Evolutionary conservation across 2,888 invertebrate species (phyloP), one percentile per base, ranked within the genome.

Genomic region (Macrosoma leucophasiata): DNA sequence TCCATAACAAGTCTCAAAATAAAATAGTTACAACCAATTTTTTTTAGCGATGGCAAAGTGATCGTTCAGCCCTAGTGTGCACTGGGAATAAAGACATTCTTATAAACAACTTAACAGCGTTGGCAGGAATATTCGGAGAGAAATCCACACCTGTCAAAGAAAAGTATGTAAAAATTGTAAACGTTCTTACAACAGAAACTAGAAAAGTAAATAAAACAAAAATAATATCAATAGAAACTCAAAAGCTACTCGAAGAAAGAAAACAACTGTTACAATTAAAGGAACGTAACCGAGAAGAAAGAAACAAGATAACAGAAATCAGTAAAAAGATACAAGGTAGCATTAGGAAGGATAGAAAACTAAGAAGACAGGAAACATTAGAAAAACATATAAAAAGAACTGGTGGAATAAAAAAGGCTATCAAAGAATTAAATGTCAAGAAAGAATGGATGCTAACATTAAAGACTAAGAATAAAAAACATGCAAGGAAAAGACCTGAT

Each of bases 311-410:
- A 24, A 2, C 36, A 10, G 40, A 43, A 39, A 9, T 48, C 27
- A 48, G 47, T 25, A 52, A 52, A 46, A 34, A 31, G n/a, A 48
- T 48, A 2, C 44, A 29, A 11, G 19, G 41, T 37, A 10, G 33
- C 2, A 19, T 49, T 5, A 43, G 43, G 15, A 46, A 46, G 27
- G 43, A 48, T 3, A 36, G 36, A n/a, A 44, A 46, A 34, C 13
- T 2, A 10, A 42, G 34, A 37, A 40, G 46, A 13, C n/a, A 5
- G 14, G 31, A 27, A n/a, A 50, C 40, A 24, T 13, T 35, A 11
- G 22, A 40, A 39, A 37, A 31, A n/a, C 15, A 36, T 35, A 47
- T 48, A 25, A 20, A 40, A 30, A 43, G 29, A 35, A 43, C 41
- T 4, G n/a, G n/a, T n/a, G n/a, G n/a, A n/a, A n/a, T n/a, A n/a